Evolutionary conservation across 2,888 invertebrate genomes (phyloP), one percentile per base, ranked within the genome.

Genomic region (Aleiodes testaceus): DNA sequence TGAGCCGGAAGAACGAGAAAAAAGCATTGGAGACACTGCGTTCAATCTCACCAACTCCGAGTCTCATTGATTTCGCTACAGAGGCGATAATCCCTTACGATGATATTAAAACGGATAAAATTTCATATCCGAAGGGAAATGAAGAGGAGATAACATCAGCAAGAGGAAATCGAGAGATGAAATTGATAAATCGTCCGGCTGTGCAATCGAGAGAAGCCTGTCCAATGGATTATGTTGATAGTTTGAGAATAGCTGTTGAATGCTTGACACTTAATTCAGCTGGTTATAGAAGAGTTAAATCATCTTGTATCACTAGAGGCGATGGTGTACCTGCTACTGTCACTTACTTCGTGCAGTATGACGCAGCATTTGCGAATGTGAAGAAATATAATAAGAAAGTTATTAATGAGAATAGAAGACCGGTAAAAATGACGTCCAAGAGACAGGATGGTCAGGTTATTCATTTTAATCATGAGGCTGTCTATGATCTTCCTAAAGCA

Each of bases 301-400:
- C 85, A 11, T 81, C 83, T 14, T 84, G 79, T 53, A 61, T 83
- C 6, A 81, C 80, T 42, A 78, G 80, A 14, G 79, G 79, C 53
- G 82, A 85, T 70, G 78, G 76, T 42, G 65, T 75, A 16, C 79
- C 80, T 45, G 26, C 78, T n/a, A 78, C 81, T 12, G 78, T 83
- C 22, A 89, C 87, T 26, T 89, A 88, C 80, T 89, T 89, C 80
- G 81, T 89, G 45, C 89, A 89, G 73, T 89, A 89, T 79, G 80
- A 87, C 72, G 78, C 88, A 70, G 87, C 87, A 20, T 87, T 88
- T 74, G 78, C 78, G 45, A 79, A 85, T 70, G 68, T 72, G 1
- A 85, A 82, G 71, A 80, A 82, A 81, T 74, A 55, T 76, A 86
- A 79, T 76, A 87, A 69, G 83, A 88, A 87, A 81, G 83, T 71